A percentile compares a stretch with the other conserved stretches of the same genome.
Evolutionary conservation across 2,797 vertebrate species (phyloP).

Genomic region (Fundulus diaphanus): DNA sequence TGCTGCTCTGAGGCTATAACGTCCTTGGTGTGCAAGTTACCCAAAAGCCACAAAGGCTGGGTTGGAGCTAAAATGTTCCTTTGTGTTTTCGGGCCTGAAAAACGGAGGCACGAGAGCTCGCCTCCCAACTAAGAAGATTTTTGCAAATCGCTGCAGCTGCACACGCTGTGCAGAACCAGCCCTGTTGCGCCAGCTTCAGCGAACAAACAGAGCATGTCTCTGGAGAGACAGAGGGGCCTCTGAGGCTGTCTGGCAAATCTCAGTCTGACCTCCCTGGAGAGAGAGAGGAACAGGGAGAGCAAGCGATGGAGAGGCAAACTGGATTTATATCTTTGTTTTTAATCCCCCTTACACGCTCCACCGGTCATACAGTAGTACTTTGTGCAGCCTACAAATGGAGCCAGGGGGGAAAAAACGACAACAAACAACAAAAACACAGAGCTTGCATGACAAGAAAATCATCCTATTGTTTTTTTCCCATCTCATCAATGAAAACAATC

Average conservation of each 20-base stretch:
- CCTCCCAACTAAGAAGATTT: constrained; percentile 29
- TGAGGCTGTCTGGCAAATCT: constrained; percentile 74
- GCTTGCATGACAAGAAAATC: constrained; percentile 48
- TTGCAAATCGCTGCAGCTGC: constrained; percentile 61
- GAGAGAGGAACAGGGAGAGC: constrained; percentile 42
- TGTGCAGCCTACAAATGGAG: constrained; percentile 53
- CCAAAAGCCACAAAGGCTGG: background rate
- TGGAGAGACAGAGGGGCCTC: constrained; percentile 70
- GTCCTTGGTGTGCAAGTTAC: background rate
- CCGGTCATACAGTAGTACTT: constrained; percentile 60
- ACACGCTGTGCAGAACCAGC: constrained; percentile 41
- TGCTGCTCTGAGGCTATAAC: constrained; percentile 6
- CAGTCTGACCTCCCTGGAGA: constrained; percentile 77
- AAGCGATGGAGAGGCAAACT: constrained; percentile 57
- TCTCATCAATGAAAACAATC: constrained; percentile 37
- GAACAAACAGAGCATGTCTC: constrained; percentile 69
- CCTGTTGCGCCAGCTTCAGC: constrained; percentile 44
- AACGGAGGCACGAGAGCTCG: constrained; percentile 9
- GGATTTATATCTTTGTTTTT: constrained; percentile 83
- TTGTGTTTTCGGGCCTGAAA: constrained; percentile 12
- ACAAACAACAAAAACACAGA: constrained; percentile 31
- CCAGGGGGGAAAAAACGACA: constrained; percentile 21
- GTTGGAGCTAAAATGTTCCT: constrained; percentile 16
- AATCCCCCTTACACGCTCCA: constrained; percentile 72
- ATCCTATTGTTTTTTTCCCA: constrained; percentile 38